Conservation (phyloP, 2,113 vertebrate species). For the Lagopus leucura region DNA sequence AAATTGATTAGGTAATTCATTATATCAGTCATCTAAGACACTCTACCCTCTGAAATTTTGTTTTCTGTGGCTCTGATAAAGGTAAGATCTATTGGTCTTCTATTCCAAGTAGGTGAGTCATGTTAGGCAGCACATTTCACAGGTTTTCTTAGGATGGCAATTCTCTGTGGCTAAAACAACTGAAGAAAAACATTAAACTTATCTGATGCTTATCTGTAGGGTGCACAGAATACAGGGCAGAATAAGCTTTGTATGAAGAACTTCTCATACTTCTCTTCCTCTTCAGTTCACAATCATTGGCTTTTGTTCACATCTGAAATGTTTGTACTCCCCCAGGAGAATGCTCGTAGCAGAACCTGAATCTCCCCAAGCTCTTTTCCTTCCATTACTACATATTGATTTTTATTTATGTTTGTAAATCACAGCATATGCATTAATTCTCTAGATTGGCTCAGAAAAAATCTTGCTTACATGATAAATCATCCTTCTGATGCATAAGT, state of each 20-base stretch:
- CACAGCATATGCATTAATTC: slow-evolving; percentile 11
- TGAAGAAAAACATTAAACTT: slow-evolving; percentile 46
- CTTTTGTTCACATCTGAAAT: slow-evolving; percentile 62
- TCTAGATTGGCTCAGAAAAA: slow-evolving; percentile 43
- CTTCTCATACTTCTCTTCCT: neutral
- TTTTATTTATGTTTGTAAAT: slow-evolving; percentile 67
- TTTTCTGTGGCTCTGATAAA: slow-evolving; percentile 67
- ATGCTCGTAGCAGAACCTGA: neutral
- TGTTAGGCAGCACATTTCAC: slow-evolving; percentile 47
- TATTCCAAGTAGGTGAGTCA: slow-evolving; percentile 22
- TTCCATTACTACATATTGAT: slow-evolving; percentile 70
- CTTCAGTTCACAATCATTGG: slow-evolving; percentile 41
- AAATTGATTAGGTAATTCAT: slow-evolving; percentile 68
- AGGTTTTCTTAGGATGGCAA: slow-evolving; percentile 22
- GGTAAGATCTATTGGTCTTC: slow-evolving; percentile 56
- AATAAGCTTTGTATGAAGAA: slow-evolving; percentile 53
- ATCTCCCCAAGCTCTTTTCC: slow-evolving; percentile 44
- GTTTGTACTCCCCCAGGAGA: slow-evolving; percentile 41
- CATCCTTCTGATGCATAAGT: neutral
- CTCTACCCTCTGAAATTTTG: slow-evolving; percentile 53
- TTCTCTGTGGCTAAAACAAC: slow-evolving; percentile 7
- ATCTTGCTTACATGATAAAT: neutral
- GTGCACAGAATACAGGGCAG: neutral
- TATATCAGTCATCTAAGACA: slow-evolving; percentile 60
- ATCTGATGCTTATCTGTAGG: slow-evolving; percentile 55